Evolutionary conservation across 2,888 invertebrate genomes (phyloP).

Genomic region (Pardosa pseudoannulata): DNA sequence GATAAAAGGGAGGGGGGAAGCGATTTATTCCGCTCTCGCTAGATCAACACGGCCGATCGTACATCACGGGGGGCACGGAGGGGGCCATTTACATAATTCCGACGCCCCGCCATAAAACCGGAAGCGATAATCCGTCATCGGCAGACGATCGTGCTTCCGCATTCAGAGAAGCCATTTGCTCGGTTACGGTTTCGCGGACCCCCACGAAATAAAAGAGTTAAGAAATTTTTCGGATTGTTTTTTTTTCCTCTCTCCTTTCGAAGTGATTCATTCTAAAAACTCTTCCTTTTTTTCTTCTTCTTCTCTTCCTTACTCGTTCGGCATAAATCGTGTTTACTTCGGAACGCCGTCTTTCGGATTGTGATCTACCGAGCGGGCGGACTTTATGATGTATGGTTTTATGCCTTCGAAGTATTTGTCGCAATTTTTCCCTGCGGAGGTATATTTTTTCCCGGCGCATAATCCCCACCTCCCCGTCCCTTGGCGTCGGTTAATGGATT

Average conservation of each 20-base stretch:
- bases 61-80: constrained; percentile 38
- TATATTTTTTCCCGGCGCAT: background rate
- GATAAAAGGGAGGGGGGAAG: constrained; percentile 35
- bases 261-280: constrained; percentile 32
- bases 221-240: constrained; percentile 61
- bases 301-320: constrained; percentile 4
- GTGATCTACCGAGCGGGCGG: constrained; percentile 1
- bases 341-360: background rate
- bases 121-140: constrained; percentile 72
- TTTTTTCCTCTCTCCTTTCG: background rate
- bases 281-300: constrained; percentile 14
- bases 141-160: constrained; percentile 63
- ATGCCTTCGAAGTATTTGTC: background rate
- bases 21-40: constrained; percentile 54
- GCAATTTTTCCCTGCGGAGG: background rate
- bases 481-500: background rate
- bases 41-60: constrained; percentile 67
- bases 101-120: constrained; percentile 69
- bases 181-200: constrained; percentile 40
- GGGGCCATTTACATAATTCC: constrained; percentile 70
- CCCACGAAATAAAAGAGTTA: constrained; percentile 63
- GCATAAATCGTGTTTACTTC: constrained; percentile 32
- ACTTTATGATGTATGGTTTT: constrained; percentile 3
- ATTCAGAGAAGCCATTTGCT: constrained; percentile 43
- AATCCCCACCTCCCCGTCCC: no score